A percentile compares a stretch with the other conserved stretches of the same genome.
These are phyloP conservation scores for Pachycephala philippinensis DNA, from an alignment of 2,113 vertebrate species.

Conservation along the genomic window DNA sequence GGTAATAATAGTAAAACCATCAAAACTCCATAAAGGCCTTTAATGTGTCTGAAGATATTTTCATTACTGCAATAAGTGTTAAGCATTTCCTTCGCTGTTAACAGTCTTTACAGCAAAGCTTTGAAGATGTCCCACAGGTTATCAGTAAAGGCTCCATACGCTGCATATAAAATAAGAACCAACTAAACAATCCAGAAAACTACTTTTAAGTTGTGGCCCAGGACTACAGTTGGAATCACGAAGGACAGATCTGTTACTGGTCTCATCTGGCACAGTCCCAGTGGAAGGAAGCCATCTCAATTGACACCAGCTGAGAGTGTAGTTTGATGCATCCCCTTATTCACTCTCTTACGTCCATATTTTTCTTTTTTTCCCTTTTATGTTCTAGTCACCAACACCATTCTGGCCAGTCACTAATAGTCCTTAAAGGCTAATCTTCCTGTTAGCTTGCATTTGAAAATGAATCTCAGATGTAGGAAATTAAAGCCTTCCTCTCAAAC, in stretches of 20 bases:
- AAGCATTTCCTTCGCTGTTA: slow-evolving; percentile 46
- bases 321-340: background rate
- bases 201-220: slow-evolving; percentile 38
- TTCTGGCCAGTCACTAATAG: slow-evolving; percentile 7
- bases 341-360: background rate
- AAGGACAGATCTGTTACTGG: slow-evolving; percentile 4
- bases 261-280: background rate
- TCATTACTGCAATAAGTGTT: slow-evolving; percentile 60
- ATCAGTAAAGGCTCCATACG: slow-evolving; percentile 22
- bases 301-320: slow-evolving; percentile 29
- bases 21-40: slow-evolving; percentile 52
- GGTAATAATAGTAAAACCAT: slow-evolving; percentile 55
- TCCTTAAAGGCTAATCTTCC: slow-evolving; percentile 49
- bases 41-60: slow-evolving; percentile 42
- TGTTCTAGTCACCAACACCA: slow-evolving; percentile 27
- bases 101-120: slow-evolving; percentile 52
- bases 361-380: background rate
- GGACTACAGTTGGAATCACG: background rate
- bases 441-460: slow-evolving; percentile 50
- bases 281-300: background rate
- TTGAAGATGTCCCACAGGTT: slow-evolving; percentile 56
- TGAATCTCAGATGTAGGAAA: slow-evolving; percentile 57
- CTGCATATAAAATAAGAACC: slow-evolving; percentile 28
- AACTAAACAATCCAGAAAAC: slow-evolving; percentile 46
- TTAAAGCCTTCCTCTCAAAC: slow-evolving; percentile 49